Evolutionary conservation across 1,140 invertebrate genomes (phyloP), one percentile per base, ranked within the genome.

Genomic region (Maniola jurtina): DNA sequence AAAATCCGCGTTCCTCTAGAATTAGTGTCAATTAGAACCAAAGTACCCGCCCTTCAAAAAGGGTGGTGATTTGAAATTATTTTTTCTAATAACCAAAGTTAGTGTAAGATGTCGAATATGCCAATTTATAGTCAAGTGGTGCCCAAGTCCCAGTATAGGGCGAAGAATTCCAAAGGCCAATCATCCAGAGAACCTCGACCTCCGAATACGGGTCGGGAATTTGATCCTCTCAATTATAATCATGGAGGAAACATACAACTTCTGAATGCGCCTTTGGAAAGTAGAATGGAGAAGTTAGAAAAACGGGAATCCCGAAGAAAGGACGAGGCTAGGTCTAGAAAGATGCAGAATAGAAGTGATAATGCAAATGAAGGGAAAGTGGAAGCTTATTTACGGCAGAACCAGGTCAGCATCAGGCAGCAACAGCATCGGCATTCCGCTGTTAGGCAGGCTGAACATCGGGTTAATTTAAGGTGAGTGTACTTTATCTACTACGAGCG

Each of bases 51-150:
- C 64, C 66, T 72, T 63, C 34, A 57, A 38, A 57, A 40, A 40
- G 55, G 55, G 38, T 45, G 57, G 59, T 63, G 64, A 67, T 68
- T 40, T 64, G 63, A 73, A 73, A 73, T 79, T 79, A 78, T 77
- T 82, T 79, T 81, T 77, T 68, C 64, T 66, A 83, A 55, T 55
- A 55, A 83, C 85, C 85, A 88, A 89, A 89, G 84, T 67, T 84
- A 86, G 79, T 58, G 54, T 79, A 89, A 84, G 69, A 91, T 91
- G 89, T 81, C 90, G 57, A 88, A 90, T 59, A 87, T 90, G 79
- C 90, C 89, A 59, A 91, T 91, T 72, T 91, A 91, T 67, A 91
- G 90, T 72, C 90, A 91, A 64, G 88, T 91, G 55, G 83, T 88
- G 40, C 88, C 89, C 11, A 91, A 91, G 69, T 87, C 80, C 5